Base-by-base conservation (phyloP, 1,140 invertebrate genomes). In the Asobara japonica region DNA sequence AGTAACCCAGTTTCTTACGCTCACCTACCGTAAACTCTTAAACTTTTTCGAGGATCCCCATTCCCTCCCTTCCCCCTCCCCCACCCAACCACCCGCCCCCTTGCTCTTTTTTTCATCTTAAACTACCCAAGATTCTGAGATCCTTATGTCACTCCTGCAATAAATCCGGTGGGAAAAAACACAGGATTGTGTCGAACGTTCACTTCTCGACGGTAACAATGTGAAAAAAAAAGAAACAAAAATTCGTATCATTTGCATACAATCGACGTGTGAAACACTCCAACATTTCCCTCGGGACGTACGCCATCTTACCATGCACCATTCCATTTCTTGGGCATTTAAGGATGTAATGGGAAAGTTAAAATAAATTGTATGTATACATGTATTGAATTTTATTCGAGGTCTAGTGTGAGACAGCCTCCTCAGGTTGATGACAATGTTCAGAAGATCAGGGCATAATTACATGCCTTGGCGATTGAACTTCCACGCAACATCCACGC, bases 1-100 rank as follows among this genome's bases (percentile, higher is more conserved):
- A 72, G 77, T 82, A 83, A 84, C 84, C 83, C 77, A 83, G 79
- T 84, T 86, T 84, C 82, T 85, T 85, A 82, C 77, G 75, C 75
- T 78, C 73, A 77, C 73, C 71, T 67, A 76, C 76, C 77, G 77
- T 80, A 80, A 84, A 82, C 82, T 84, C 84, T 82, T 84, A 78
- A 84, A 84, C 82, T 84, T 83, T 76, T 75, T 75, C 76, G 76
- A 76, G 73, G 30, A 65, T 71, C 16, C 41, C 18, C 13, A 60
- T 13, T 18, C 18, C 7, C 45, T 51, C 45, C 18, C 45, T n/a
- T 51, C n/a, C 31, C 31, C 25, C n/a, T 27, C 2, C 25, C 60
- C 3, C 25, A 1, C 25, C 61, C n/a, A n/a, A 13, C 27, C 33
- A 31, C 29, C 27, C 33, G 5, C 22, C 51, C 11, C 61, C 61